Conservation (phyloP, 2,888 invertebrate genomes). For the Tigriopus californicus region DNA sequence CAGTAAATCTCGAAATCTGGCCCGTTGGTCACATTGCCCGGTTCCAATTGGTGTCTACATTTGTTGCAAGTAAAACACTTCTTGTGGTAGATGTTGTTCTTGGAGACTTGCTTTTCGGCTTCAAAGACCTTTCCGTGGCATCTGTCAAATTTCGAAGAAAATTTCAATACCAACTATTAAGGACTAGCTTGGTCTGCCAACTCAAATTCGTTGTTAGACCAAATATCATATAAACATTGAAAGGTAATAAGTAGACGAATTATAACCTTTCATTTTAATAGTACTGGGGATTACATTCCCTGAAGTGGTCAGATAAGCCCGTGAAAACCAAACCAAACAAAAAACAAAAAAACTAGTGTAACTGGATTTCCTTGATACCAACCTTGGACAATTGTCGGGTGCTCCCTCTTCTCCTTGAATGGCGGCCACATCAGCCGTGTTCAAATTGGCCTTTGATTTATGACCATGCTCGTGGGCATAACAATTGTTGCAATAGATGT, state of each 20-base stretch:
- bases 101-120: slow-evolving; percentile 14
- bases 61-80: slow-evolving; percentile 15
- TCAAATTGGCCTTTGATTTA: slow-evolving; percentile 13
- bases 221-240: no score
- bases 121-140: slow-evolving; percentile 14
- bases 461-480: slow-evolving; percentile 9
- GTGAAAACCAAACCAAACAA: no score
- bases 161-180: no score
- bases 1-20: slow-evolving; percentile 15
- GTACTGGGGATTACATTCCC: no score
- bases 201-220: no score
- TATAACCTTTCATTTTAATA: no score
- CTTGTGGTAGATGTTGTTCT: slow-evolving; percentile 8
- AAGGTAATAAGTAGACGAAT: no score
- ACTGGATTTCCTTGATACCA: neutral
- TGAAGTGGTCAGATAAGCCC: no score
- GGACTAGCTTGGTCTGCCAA: neutral
- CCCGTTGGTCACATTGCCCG: slow-evolving; percentile 10
- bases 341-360: neutral
- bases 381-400: neutral
- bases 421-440: slow-evolving; percentile 7
- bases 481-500: slow-evolving; percentile 14
- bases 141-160: neutral
- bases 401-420: neutral
- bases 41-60: slow-evolving; percentile 15